Base-by-base conservation (phyloP, 2,797 vertebrate genomes). In the Gobio occitaniae region DNA sequence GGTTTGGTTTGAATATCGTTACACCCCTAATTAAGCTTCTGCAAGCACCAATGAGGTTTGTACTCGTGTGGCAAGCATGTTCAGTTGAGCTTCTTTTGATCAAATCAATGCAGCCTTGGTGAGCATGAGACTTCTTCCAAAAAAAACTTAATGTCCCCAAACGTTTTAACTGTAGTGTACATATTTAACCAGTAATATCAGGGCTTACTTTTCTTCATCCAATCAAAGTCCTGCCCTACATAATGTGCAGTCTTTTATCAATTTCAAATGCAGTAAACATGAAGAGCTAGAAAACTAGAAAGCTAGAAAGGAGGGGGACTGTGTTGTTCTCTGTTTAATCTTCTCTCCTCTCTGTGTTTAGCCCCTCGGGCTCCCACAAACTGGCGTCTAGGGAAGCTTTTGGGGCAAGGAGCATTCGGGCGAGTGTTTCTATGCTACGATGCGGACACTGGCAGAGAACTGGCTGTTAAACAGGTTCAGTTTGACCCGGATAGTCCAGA, bases 381-480 rank as follows among this genome's bases (percentile, higher is more conserved):
- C 93, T 99, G 98, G 98, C 95, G 97, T 85, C 94, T 98, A 82
- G 98, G 98, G 36, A 99, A 99, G 90, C 95, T 98, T 2, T 94
- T 99, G 90, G 98, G 98, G 2, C 98, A 99, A 90, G 98, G 98
- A 19, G 98, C 98, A 1, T 99, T 99, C 69, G 98, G 98, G 13
- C 95, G 97, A 78, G 98, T 99, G 0, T 99, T 96, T 88, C 96
- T 99, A 78, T 99, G 98, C 88, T 99, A 99, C 0, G 98, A 99
- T 32, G 98, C 97, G 0, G 98, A 99, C 85, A 99, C 97, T 0
- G 98, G 97, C 84, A 94, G 98, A 90, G 98, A 99, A 87, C 91
- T 99, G 89, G 98, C 98, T 1, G 97, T 99, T 72, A 99, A 99
- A 89, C 98, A 99, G 94, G 98, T 99, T 89, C 98, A 99, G 88